Percentiles rank a stretch among this genome's conserved stretches.
phyloP scores from a whole-genome alignment of 2,113 vertebrate genomes.

The Paralichthys olivaceus region DNA sequence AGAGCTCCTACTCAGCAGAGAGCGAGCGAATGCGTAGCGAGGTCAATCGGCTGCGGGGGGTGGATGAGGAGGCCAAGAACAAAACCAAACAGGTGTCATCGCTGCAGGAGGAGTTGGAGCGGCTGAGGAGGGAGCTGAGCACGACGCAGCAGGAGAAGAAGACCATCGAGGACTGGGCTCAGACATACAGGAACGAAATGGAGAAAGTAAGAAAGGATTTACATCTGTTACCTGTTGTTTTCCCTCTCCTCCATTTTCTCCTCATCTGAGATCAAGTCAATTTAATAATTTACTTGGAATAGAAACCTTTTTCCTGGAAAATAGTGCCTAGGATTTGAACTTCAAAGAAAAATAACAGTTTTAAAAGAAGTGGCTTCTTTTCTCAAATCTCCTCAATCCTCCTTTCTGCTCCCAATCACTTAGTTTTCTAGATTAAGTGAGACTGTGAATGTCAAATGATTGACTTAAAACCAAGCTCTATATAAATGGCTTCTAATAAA shows the following conservation, averaged over 20 bases:
- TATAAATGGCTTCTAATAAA: background rate
- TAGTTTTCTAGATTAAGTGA: background rate
- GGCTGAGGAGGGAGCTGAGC: constrained; percentile 89
- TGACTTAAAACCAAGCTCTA: background rate
- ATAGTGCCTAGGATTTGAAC: background rate
- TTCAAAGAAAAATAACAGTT: background rate
- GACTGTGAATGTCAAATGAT: background rate
- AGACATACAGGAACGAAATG: constrained; percentile 91
- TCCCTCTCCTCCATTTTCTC: background rate
- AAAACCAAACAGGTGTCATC: constrained; percentile 86
- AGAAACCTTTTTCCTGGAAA: background rate
- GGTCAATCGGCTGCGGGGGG: constrained; percentile 86
- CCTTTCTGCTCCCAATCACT: background rate
- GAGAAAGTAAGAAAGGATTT: constrained; percentile 83
- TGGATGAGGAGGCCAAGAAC: constrained; percentile 90
- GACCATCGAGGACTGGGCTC: constrained; percentile 90
- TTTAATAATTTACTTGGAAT: background rate
- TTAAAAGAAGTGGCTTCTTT: background rate
- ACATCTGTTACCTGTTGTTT: background rate
- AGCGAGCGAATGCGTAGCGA: constrained; percentile 89
- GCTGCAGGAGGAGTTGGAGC: constrained; percentile 92
- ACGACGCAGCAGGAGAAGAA: constrained; percentile 92
- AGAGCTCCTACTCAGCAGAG: constrained; percentile 84
- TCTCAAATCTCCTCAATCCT: background rate
- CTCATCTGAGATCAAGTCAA: background rate